phyloP scores from a whole-genome alignment of 2,888 invertebrate species.

The Chironomus riparius region DNA sequence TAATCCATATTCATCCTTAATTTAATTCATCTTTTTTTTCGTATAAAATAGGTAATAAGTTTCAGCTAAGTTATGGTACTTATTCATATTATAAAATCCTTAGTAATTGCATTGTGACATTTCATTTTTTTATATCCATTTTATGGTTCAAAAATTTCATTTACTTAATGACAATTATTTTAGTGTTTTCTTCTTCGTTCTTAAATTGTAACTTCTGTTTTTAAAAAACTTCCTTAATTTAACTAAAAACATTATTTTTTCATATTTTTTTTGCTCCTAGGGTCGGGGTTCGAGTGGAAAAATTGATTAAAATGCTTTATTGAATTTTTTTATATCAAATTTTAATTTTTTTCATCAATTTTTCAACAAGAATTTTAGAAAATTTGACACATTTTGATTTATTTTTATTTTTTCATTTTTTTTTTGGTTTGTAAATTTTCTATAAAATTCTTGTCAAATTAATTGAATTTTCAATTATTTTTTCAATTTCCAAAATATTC shows the following conservation, averaged over 20 bases:
- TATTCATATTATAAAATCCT: conserved; percentile 5
- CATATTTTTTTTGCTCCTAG: not conserved
- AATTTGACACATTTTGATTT: too few relatives aligned
- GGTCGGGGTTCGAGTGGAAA: not conserved
- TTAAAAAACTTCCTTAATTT: not conserved
- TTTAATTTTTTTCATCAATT: too few relatives aligned
- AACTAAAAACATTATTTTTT: not conserved
- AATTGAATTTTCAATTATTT: too few relatives aligned
- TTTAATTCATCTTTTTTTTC: not conserved
- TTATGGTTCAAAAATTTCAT: not conserved
- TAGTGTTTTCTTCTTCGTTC: not conserved
- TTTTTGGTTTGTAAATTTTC: too few relatives aligned
- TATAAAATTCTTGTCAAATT: too few relatives aligned
- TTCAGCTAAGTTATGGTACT: not conserved
- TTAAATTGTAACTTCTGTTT: not conserved
- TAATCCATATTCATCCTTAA: not conserved
- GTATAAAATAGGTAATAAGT: conserved; percentile 3
- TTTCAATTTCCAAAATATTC: too few relatives aligned
- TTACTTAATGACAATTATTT: not conserved
- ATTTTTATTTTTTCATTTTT: too few relatives aligned
- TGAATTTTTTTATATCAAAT: too few relatives aligned
- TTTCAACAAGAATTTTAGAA: too few relatives aligned
- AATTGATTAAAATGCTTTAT: too few relatives aligned
- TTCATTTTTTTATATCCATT: not conserved
- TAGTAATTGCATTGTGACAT: conserved; percentile 7